Evolutionary conservation across 2,797 vertebrate species (phyloP), one percentile per base, ranked within the genome.

Genomic region (Acanthis flammea): DNA sequence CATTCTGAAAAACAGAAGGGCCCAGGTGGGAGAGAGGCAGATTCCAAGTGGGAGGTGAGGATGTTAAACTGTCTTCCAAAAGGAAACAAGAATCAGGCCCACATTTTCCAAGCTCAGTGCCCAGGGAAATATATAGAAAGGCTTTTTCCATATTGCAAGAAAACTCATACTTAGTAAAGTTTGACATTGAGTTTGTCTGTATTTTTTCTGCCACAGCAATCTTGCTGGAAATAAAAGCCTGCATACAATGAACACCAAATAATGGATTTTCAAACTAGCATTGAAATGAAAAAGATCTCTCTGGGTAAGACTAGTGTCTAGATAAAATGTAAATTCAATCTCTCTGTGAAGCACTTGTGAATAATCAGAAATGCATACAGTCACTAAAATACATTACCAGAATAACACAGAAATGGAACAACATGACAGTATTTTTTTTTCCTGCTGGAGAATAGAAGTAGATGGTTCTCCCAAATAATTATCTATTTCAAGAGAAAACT

Each of bases 321-420:
- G 88, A 93, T 92, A 85, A 95, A 97, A 96, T 93, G 87, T 87
- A 96, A 95, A 95, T 96, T 90, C 63, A 89, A 88, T 67, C 73
- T 74, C 87, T 76, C 84, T 45, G 67, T 6, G 18, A 96, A 94
- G 91, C 66, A 80, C 51, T 91, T 94, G 77, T 74, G 80, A 92
- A 93, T 95, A 94, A 94, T 94, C 92, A 93, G 84, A 95, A 93
- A 93, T 88, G 62, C 31, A 57, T 77, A 82, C 67, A 91, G 57
- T 75, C 80, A 83, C 74, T 90, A 86, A 96, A 94, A 86, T 54
- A 77, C 47, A 65, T 94, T 91, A 91, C 65, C 53, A 65, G 63
- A 85, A 90, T 89, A 94, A 87, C 28, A 67, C 19, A 57, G 83
- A 92, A 94, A 90, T 80, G 33, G 39, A 95, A 92, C 28, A 95